Evolutionary conservation across 2,113 vertebrate species (phyloP), one percentile per base, ranked within the genome.

Genomic region (Lepisosteus osseus): DNA sequence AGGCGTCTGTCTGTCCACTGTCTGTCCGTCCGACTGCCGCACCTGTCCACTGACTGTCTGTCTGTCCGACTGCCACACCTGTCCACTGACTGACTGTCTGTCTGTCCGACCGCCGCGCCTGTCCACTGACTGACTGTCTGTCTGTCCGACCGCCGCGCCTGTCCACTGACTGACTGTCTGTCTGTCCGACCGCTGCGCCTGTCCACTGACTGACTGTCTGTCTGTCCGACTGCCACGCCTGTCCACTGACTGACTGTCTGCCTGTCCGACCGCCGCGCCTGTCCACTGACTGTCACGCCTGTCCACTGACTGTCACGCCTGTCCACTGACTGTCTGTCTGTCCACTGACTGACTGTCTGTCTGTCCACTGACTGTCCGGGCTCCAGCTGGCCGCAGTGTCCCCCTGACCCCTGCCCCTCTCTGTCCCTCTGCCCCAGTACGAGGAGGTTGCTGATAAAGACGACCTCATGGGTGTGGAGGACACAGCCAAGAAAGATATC

Each of bases 401-500:
- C 9, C 47, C 29, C 29, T 29, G 29, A 51, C 9, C 47, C 47
- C 47, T 51, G 5, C 68, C 70, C 47, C 64, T 29, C 42, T 56
- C 29, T 67, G 44, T 71, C 40, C 0, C 47, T 76, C 3, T 76
- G 3, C 62, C 64, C 6, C 77, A 97, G 96, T 97, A 96, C 3
- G 95, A 98, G 69, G 96, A 98, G 66, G 96, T 98, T 0, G 95
- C 95, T 1, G 95, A 98, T 74, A 98, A 98, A 76, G 96, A 97
- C 0, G 95, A 97, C 64, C 90, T 98, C 61, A 97, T 97, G 95
- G 95, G 96, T 0, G 93, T 96, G 0, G 95, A 98, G 76, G 96
- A 98, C 79, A 98, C 95, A 0, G 94, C 95, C 66, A 97, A 95
- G 84, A 97, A 97, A 88, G 95, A 91, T 97, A 95, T 95, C 93